These are phyloP conservation scores for Aphaenogaster rudis DNA, from an alignment of 1,140 invertebrate genomes.

Conservation along the genomic window DNA sequence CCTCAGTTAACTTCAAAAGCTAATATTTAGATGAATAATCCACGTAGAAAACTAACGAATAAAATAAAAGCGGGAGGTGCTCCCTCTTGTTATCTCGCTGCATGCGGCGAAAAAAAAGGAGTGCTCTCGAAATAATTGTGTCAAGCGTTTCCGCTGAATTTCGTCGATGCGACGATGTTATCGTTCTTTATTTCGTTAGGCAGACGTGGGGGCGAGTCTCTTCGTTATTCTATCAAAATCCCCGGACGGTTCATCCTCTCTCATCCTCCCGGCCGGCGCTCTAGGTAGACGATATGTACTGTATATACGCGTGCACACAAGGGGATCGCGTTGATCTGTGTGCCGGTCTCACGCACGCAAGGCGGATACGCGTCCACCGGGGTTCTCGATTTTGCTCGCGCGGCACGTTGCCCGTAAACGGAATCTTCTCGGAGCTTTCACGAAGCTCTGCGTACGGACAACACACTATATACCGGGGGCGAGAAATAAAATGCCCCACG, in stretches of 20 bases:
- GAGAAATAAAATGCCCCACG: slow-evolving; percentile 76
- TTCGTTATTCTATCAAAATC: slow-evolving; percentile 65
- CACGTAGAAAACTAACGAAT: neutral
- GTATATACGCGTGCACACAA: slow-evolving; percentile 27
- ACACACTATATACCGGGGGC: slow-evolving; percentile 49
- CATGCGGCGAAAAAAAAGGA: slow-evolving; percentile 1
- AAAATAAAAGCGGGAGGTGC: neutral
- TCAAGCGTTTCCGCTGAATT: slow-evolving; percentile 54
- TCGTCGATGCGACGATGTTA: slow-evolving; percentile 47
- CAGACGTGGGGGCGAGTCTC: slow-evolving; percentile 38
- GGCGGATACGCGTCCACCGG: slow-evolving; percentile 69
- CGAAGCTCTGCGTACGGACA: slow-evolving; percentile 74
- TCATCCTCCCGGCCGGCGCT: slow-evolving; percentile 11
- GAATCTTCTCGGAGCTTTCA: slow-evolving; percentile 75
- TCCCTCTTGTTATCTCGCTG: neutral
- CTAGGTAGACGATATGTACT: slow-evolving; percentile 39
- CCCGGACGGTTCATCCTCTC: slow-evolving; percentile 54
- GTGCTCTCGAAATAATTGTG: slow-evolving; percentile 48
- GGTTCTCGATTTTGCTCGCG: slow-evolving; percentile 72
- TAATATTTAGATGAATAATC: slow-evolving; percentile 17
- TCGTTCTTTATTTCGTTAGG: slow-evolving; percentile 53
- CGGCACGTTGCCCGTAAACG: slow-evolving; percentile 77
- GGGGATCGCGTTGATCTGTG: slow-evolving; percentile 42
- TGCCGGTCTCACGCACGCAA: slow-evolving; percentile 71
- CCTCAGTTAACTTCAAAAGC: neutral